Evolutionary conservation across 1,140 invertebrate species (phyloP), one percentile per base, ranked within the genome.

Genomic region (Planococcus citri): DNA sequence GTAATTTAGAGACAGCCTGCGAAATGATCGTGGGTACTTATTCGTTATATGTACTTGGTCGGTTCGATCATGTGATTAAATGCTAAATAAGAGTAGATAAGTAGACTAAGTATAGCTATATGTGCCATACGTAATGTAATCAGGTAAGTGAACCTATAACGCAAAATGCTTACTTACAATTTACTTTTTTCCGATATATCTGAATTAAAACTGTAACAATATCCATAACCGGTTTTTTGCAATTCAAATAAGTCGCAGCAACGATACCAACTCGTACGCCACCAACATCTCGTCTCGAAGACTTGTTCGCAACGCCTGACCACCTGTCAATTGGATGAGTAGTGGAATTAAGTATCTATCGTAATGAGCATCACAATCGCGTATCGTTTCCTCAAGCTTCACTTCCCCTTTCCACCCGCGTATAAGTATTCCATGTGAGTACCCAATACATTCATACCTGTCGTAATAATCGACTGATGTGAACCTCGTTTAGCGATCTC

Each of bases 201-300:
- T 3, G 74, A 77, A 70, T 77, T 78, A 74, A 78, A 78, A 9
- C 76, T 75, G 71, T 75, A 77, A 68, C 78, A 78, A 68, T 77
- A 77, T 22, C 78, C 78, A 33, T 75, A 71, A 22, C 76, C 74
- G 0, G 77, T 77, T 71, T 73, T 75, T 41, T 77, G 76, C 0
- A 75, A 61, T 58, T 77, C 73, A 68, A 78, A 78, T 51, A 77
- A 51, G 1, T 73, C 68, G 38, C 74, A 75, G 69, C 77, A 78
- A 68, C 76, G 70, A 68, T 73, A 71, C 17, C 70, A 68, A n/a
- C 27, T 37, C 12, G 74, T 73, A 25, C 76, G 71, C 76, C 76
- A 78, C 75, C 75, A 77, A 70, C 77, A 78, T 21, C 25, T 61
- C 14, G 41, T 71, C 10, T 73, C 57, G 37, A 78, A 75, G 1